Evolutionary conservation across 2,888 invertebrate genomes (phyloP).

Genomic region (Lapara coniferarum): DNA sequence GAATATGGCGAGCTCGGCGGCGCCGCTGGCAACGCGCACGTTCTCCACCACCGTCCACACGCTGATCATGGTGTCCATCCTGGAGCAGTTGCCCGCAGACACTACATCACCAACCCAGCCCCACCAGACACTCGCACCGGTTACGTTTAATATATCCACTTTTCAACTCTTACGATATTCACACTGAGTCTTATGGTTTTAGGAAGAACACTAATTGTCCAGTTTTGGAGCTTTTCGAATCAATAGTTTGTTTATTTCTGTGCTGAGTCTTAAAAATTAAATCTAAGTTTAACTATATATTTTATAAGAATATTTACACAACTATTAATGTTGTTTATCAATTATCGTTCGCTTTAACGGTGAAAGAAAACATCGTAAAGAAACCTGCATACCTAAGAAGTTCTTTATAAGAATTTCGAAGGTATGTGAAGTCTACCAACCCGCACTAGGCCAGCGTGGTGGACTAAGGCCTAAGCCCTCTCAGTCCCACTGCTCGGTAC

Average conservation of each 20-base stretch:
- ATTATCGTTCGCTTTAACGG: no score
- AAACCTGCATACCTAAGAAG: no score
- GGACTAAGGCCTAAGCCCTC: no score
- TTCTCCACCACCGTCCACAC: constrained; percentile 79
- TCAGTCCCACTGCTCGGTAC: no score
- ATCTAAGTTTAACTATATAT: background rate
- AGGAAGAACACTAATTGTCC: background rate
- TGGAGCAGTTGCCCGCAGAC: constrained; percentile 52
- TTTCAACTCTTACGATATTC: background rate
- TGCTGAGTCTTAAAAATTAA: background rate
- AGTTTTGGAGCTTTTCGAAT: background rate
- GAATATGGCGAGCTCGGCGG: constrained; percentile 85
- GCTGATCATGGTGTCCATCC: constrained; percentile 76
- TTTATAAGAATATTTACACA: background rate
- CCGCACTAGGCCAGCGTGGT: no score
- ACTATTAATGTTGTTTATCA: no score
- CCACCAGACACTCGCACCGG: constrained; percentile 56
- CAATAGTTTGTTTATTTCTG: constrained; percentile 1
- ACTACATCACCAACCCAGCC: constrained; percentile 72
- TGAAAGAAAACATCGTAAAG: no score
- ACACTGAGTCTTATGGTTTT: background rate
- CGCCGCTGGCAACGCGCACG: constrained; percentile 82
- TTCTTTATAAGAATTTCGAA: no score
- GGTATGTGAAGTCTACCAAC: no score
- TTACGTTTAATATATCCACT: constrained; percentile 51